Evolutionary conservation across 92 coral and sea anemone genomes (phyloP).

Genomic region (Porites divaricata): DNA sequence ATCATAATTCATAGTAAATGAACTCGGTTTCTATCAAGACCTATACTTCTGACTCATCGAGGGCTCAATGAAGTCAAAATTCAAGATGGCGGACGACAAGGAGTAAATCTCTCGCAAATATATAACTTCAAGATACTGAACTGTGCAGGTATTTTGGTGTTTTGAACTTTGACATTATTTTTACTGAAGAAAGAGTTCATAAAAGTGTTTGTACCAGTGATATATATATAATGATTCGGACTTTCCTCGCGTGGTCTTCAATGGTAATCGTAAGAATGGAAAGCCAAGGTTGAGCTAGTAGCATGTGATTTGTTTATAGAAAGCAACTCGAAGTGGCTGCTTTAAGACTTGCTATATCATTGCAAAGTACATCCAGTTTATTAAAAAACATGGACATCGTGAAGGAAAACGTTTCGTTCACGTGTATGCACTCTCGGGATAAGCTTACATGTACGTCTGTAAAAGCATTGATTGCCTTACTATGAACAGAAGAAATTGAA

Average conservation of each 20-base stretch:
- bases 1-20: neutral
- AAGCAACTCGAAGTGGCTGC: neutral
- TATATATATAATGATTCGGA: neutral
- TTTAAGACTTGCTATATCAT: neutral
- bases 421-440: neutral
- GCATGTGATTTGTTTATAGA: neutral
- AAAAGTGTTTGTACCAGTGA: neutral
- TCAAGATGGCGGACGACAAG: constrained; percentile 21
- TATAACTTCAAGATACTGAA: neutral
- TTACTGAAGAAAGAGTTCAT: neutral
- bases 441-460: neutral
- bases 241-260: neutral
- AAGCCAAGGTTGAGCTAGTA: too few species aligned
- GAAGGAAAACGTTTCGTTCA: neutral
- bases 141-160: neutral
- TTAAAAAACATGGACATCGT: neutral
- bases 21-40: too few species aligned
- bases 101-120: neutral
- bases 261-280: too few species aligned
- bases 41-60: constrained; percentile 3
- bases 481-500: neutral
- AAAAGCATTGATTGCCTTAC: neutral
- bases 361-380: neutral
- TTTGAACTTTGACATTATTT: neutral
- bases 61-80: constrained; percentile 5